Base-by-base conservation (phyloP, 2,113 vertebrate genomes). In the Misgurnus mizolepis region DNA sequence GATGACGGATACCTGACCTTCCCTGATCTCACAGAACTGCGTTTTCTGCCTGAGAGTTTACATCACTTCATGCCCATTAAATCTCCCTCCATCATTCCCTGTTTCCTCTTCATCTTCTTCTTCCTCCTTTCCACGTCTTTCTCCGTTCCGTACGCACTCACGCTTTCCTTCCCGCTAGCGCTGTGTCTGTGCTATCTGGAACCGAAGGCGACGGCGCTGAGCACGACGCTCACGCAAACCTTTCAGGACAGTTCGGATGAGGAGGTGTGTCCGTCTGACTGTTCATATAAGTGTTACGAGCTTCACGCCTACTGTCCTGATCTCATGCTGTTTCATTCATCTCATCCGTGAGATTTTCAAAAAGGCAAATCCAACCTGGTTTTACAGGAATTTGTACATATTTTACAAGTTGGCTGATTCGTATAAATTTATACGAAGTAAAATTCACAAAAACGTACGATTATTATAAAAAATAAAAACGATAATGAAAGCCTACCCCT, bases 151-250 rank as follows among this genome's bases (percentile, higher is more conserved):
- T 98, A 93, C 9, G 97, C 98, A 71, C 96, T 99, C 94, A 98
- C 97, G 83, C 97, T 99, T 83, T 98, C 98, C 91, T 98, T 99
- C 90, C 98, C 98, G 85, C 93, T 99, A 95, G 98, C 98, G 89
- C 91, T 99, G 94, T 97, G 98, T 90, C 96, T 99, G 94, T 99
- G 98, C 95, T 99, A 97, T 95, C 96, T 99, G 97, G 98, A 99
- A 95, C 98, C 98, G 94, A 98, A 96, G 94, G 97, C 97, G 83
- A 94, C 97, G 89, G 97, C 96, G 91, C 95, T 99, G 94, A 96
- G 94, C 88, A 95, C 97, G 91, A 96, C 95, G 91, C 95, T 98
- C 94, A 94, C 95, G 93, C 95, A 96, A 94, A 95, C 96, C 93
- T 96, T 95, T 93, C 95, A 95, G 96, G 96, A 99, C 97, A 99